Evolutionary conservation across 2,797 vertebrate genomes (phyloP).

Genomic region (Labeo calbasu): DNA sequence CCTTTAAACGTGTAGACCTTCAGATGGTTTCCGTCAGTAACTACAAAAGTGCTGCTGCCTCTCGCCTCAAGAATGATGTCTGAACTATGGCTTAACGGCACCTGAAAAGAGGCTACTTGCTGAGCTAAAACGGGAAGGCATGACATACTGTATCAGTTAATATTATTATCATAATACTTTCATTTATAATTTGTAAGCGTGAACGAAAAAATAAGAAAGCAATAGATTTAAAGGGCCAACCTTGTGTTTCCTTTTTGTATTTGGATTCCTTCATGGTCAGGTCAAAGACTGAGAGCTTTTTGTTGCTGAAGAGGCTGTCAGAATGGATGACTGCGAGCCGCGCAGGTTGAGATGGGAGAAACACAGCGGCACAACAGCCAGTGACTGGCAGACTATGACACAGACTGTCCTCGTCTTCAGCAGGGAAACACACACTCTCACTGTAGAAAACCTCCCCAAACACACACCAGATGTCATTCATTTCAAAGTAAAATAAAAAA

Average conservation of each 20-base stretch:
- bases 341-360: slow-evolving; percentile 74
- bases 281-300: slow-evolving; percentile 72
- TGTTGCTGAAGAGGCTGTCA: slow-evolving; percentile 31
- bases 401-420: slow-evolving; percentile 69
- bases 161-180: not conserved
- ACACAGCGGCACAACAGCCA: slow-evolving; percentile 72
- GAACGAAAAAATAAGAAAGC: not conserved
- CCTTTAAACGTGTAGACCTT: slow-evolving; percentile 78
- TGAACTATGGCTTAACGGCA: slow-evolving; percentile 49
- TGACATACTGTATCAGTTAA: not conserved
- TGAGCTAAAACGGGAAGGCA: slow-evolving; percentile 60
- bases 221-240: slow-evolving; percentile 53
- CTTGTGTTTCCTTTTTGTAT: slow-evolving; percentile 69
- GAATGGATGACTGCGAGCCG: slow-evolving; percentile 72
- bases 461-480: slow-evolving; percentile 10
- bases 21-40: slow-evolving; percentile 67
- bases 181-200: not conserved
- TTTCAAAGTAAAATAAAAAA: not conserved
- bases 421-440: slow-evolving; percentile 67
- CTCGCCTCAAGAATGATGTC: slow-evolving; percentile 72
- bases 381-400: slow-evolving; percentile 67
- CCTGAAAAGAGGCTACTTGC: slow-evolving; percentile 75
- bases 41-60: slow-evolving; percentile 73
- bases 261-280: slow-evolving; percentile 72
- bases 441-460: slow-evolving; percentile 72